Percentiles rank a stretch among this genome's conserved stretches.
Conservation (phyloP, 1,140 invertebrate species). For the Drosophila baimaii region DNA sequence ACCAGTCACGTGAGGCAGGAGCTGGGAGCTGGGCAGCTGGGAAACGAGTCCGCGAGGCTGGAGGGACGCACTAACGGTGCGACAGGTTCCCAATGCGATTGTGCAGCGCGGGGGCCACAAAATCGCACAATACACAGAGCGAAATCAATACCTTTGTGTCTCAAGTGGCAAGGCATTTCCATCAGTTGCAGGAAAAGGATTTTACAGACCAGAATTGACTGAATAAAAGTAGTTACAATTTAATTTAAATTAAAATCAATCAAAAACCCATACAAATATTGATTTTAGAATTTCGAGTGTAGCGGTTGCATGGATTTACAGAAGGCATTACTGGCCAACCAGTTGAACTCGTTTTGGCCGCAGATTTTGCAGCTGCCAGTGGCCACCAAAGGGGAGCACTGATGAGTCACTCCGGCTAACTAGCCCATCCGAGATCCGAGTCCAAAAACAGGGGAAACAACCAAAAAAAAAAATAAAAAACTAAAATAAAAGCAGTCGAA, state of each 20-base stretch:
- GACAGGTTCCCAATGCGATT: slow-evolving; percentile 60
- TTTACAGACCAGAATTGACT: neutral
- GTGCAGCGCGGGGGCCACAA: slow-evolving; percentile 54
- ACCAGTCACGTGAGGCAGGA: slow-evolving; percentile 59
- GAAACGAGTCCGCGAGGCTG: slow-evolving; percentile 23
- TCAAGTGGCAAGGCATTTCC: neutral
- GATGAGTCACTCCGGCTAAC: slow-evolving; percentile 65
- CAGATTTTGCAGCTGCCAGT: slow-evolving; percentile 68
- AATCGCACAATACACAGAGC: slow-evolving; percentile 4
- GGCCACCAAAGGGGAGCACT: slow-evolving; percentile 44
- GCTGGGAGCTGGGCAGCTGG: neutral
- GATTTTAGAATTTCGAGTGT: slow-evolving; percentile 17
- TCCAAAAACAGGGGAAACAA: slow-evolving; percentile 42
- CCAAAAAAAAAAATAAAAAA: slow-evolving; percentile 22
- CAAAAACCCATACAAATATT: neutral
- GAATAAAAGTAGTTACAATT: neutral
- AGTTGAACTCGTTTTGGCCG: slow-evolving; percentile 72
- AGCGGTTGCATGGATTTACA: slow-evolving; percentile 66
- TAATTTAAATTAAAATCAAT: neutral
- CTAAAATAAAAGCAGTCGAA: slow-evolving; percentile 38
- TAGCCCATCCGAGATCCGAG: slow-evolving; percentile 37
- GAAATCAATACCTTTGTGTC: neutral
- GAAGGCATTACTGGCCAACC: slow-evolving; percentile 61
- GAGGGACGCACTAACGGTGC: slow-evolving; percentile 64
- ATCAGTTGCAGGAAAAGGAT: neutral